Evolutionary conservation across 2,888 invertebrate genomes (phyloP).

Genomic region (Sympetrum striolatum): DNA sequence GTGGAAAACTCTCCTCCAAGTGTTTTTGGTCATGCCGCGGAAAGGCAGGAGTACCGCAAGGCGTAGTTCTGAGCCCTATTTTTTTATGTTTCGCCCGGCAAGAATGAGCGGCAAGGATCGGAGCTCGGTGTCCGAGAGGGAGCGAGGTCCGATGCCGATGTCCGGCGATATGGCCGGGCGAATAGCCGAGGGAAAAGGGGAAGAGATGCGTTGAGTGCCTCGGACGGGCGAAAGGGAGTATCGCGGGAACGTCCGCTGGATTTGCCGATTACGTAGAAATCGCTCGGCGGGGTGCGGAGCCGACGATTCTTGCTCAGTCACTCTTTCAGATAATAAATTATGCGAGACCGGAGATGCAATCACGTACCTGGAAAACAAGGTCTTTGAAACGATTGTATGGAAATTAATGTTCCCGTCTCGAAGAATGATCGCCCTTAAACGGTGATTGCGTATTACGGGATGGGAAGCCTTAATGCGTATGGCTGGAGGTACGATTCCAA

Average conservation of each 20-base stretch:
- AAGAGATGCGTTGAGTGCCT: not conserved
- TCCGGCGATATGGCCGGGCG: not conserved
- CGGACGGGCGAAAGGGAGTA: not conserved
- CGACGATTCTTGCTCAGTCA: not conserved
- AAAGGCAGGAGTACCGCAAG: not conserved
- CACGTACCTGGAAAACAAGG: not conserved
- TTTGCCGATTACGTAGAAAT: not conserved
- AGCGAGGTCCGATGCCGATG: not conserved
- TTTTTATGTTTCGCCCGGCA: no score
- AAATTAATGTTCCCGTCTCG: not conserved
- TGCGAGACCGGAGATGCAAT: not conserved
- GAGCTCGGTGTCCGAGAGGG: not conserved
- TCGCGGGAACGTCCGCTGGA: not conserved
- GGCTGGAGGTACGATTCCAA: not conserved
- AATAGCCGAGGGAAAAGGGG: not conserved
- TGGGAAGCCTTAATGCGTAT: not conserved
- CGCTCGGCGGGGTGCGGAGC: not conserved
- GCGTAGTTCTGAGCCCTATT: not conserved
- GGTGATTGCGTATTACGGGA: not conserved
- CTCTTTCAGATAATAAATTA: not conserved
- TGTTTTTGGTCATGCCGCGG: not conserved
- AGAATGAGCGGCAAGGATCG: not conserved
- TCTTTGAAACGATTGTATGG: not conserved
- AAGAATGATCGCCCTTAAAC: not conserved
- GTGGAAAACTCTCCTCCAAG: not conserved